Conservation (phyloP, 2,888 invertebrate species). For the Drosophila yooni region DNA sequence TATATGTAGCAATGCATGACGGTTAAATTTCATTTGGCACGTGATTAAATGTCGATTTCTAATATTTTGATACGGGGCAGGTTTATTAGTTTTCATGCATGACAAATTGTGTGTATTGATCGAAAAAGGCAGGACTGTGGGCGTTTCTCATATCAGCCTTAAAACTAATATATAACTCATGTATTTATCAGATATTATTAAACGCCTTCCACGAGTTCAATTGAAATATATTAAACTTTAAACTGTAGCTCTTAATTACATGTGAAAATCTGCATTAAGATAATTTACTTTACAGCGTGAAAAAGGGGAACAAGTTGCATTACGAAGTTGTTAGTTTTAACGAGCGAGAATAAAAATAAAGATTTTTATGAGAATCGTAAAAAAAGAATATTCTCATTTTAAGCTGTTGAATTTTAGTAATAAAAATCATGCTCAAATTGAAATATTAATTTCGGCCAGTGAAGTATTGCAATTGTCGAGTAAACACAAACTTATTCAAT, state of each 20-base stretch:
- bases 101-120: slow-evolving; percentile 1
- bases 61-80: slow-evolving; percentile 4
- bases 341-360: neutral
- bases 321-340: neutral
- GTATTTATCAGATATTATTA: neutral
- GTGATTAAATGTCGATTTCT: slow-evolving; percentile 54
- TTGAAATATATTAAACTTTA: neutral
- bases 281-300: neutral
- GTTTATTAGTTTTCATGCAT: slow-evolving; percentile 1
- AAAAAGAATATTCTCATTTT: neutral
- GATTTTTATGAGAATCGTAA: neutral
- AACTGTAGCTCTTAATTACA: neutral
- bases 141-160: neutral
- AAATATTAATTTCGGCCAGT: neutral
- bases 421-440: neutral
- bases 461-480: neutral
- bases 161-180: neutral
- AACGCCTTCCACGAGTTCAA: neutral
- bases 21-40: slow-evolving; percentile 39
- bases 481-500: neutral
- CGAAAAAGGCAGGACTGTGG: neutral
- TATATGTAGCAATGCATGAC: slow-evolving; percentile 13
- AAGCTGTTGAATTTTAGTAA: neutral
- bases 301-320: neutral
- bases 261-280: neutral